phyloP scores from a whole-genome alignment of 1,140 invertebrate species.

The Cataglyphis hispanica region DNA sequence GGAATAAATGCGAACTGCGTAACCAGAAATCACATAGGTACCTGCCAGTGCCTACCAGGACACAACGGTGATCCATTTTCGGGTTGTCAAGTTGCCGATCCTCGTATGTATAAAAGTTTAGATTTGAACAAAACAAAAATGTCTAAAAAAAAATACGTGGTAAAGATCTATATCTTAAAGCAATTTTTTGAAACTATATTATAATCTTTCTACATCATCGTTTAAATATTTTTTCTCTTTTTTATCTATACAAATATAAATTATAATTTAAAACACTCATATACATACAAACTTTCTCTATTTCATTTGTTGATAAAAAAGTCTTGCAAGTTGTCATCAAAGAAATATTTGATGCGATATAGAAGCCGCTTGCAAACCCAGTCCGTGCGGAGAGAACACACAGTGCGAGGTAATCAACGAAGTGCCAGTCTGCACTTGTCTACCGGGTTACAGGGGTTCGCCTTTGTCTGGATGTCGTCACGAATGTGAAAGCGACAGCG shows the following conservation, averaged over 20 bases:
- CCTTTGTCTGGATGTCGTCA: conserved; percentile 91
- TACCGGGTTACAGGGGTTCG: conserved; percentile 91
- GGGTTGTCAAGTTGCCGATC: conserved; percentile 86
- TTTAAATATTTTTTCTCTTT: background rate
- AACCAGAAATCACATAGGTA: conserved; percentile 88
- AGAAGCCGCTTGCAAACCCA: conserved; percentile 93
- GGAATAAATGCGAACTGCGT: conserved; percentile 89
- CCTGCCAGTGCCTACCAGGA: conserved; percentile 89
- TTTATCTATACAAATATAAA: background rate
- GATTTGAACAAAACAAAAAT: background rate
- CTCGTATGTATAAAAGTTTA: conserved; percentile 79
- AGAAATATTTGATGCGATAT: conserved; percentile 58
- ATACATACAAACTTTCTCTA: background rate
- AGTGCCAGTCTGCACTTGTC: conserved; percentile 92
- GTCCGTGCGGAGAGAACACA: conserved; percentile 93
- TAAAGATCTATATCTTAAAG: background rate
- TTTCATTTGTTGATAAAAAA: background rate
- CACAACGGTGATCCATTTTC: conserved; percentile 89
- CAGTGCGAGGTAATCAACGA: conserved; percentile 92
- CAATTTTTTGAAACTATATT: background rate
- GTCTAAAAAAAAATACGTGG: background rate
- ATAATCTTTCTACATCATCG: background rate
- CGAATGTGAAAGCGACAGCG: conserved; percentile 92
- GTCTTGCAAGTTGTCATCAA: background rate
- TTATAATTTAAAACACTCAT: background rate